Evolutionary conservation across 2,797 vertebrate genomes (phyloP).

Genomic region (Toxotes lorentzi): DNA sequence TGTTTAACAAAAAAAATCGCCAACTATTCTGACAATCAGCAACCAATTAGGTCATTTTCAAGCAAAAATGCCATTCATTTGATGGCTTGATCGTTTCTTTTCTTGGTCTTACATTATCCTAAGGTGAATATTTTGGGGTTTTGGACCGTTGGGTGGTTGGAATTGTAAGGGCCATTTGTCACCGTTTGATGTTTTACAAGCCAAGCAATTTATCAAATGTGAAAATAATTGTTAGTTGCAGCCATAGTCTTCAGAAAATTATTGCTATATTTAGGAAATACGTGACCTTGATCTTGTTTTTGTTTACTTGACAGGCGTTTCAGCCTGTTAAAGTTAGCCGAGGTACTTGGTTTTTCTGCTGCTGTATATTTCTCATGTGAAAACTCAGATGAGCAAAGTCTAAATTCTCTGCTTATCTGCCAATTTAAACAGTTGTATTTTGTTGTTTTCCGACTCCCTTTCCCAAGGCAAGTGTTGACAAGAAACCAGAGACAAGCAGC

Average conservation of each 20-base stretch:
- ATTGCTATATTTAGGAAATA: background rate
- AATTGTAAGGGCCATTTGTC: background rate
- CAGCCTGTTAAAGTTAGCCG: background rate
- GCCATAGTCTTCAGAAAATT: background rate
- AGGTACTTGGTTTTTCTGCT: background rate
- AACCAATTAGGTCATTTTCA: no score
- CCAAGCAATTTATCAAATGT: background rate
- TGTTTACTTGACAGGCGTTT: background rate
- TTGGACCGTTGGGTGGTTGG: background rate
- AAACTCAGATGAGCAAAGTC: conserved; percentile 50
- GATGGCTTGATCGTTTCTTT: background rate
- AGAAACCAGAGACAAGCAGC: conserved; percentile 62
- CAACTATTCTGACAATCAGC: background rate
- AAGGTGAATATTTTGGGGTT: background rate
- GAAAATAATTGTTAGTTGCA: background rate
- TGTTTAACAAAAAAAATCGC: background rate
- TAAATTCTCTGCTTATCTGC: conserved; percentile 70
- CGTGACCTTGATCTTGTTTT: background rate
- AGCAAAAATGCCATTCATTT: background rate
- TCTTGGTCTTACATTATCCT: no score
- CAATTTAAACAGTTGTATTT: conserved; percentile 69
- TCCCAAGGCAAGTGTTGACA: conserved; percentile 76
- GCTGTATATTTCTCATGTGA: conserved; percentile 46
- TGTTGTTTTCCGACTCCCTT: conserved; percentile 65
- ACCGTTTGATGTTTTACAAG: no score